Conservation (phyloP, 2,113 vertebrate species). For the Morphnarchus princeps region DNA sequence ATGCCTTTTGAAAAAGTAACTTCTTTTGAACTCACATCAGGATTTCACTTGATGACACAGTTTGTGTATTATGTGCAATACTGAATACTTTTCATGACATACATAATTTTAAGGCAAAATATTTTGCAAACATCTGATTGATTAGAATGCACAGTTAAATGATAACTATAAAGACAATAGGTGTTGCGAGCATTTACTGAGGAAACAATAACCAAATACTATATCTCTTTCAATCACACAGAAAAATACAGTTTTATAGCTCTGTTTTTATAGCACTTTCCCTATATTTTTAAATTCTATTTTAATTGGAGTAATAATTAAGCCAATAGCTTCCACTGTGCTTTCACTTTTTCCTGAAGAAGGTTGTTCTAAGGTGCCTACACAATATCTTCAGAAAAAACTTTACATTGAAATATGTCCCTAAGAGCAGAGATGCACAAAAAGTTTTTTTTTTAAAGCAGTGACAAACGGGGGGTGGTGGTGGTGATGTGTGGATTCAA, state of each 20-base stretch:
- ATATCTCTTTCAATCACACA: not conserved
- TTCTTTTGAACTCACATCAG: not conserved
- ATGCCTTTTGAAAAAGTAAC: not conserved
- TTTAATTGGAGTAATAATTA: not conserved
- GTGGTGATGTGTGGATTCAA: not conserved
- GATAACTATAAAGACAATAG: not conserved
- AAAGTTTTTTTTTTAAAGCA: not conserved
- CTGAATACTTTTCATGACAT: not conserved
- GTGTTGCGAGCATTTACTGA: not conserved
- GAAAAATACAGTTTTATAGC: not conserved
- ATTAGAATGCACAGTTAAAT: not conserved
- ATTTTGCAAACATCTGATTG: not conserved
- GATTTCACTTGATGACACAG: not conserved
- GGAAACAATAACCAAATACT: not conserved
- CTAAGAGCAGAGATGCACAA: not conserved
- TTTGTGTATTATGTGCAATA: not conserved
- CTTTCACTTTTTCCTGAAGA: not conserved
- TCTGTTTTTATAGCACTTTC: not conserved
- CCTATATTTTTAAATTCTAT: not conserved
- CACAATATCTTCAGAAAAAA: not conserved
- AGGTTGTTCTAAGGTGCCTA: not conserved
- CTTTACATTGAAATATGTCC: not conserved
- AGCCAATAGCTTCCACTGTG: not conserved
- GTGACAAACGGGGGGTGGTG: not conserved
- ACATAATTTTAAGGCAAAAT: not conserved